Conservation (phyloP, 2,113 vertebrate genomes). For the Perognathus longimembris region DNA sequence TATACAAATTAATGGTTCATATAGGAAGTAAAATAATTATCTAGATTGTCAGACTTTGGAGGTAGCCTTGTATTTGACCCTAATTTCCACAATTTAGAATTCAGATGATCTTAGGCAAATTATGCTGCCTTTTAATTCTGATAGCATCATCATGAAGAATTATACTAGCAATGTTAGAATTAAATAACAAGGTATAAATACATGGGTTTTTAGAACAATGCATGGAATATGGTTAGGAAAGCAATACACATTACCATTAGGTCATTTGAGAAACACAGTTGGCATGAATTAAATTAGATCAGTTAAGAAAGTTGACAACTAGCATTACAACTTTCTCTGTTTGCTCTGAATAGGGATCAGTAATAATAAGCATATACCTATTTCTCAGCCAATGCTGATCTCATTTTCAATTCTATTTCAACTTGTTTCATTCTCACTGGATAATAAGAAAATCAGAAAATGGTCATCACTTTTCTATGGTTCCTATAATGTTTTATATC, state of each 20-base stretch:
- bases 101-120: background rate
- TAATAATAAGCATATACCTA: background rate
- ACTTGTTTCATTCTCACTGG: background rate
- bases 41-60: background rate
- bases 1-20: background rate
- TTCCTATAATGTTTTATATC: background rate
- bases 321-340: background rate
- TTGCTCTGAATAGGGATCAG: background rate
- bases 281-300: background rate
- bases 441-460: background rate
- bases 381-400: background rate
- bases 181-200: background rate
- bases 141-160: background rate
- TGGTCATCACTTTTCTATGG: background rate
- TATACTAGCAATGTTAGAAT: background rate
- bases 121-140: background rate
- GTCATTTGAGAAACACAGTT: background rate
- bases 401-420: conserved; percentile 6
- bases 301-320: background rate
- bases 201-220: background rate
- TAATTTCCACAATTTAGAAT: background rate
- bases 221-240: background rate
- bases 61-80: background rate
- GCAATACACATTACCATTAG: background rate
- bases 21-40: background rate